Evolutionary conservation across 1,140 invertebrate species (phyloP).

Genomic region (Drepana arcuata): DNA sequence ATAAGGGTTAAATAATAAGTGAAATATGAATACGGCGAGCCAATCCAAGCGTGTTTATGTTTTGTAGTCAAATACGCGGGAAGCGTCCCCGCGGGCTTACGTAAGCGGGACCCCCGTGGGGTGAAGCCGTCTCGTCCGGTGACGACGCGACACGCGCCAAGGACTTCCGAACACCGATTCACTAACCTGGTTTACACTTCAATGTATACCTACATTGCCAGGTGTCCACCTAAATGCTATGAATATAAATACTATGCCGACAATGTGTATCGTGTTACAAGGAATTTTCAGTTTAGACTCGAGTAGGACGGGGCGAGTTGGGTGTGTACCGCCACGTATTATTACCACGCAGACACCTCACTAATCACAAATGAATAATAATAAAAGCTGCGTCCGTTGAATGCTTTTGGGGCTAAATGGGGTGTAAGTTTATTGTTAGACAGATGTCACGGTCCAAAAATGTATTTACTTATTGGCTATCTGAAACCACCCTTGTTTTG

Average conservation of each 20-base stretch:
- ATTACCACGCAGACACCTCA: conserved; percentile 45
- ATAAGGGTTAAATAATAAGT: background rate
- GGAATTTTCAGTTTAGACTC: background rate
- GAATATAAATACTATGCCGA: background rate
- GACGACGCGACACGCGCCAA: conserved; percentile 13
- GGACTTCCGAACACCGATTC: conserved; percentile 3
- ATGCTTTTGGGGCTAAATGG: conserved; percentile 18
- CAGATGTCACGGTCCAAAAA: conserved; percentile 14
- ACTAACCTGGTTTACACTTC: too few species aligned
- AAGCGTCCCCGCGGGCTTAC: conserved; percentile 16
- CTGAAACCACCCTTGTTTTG: too few species aligned
- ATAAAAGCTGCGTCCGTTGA: conserved; percentile 22
- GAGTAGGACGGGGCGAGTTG: conserved; percentile 17
- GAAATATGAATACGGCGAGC: too few species aligned
- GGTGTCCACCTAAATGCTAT: background rate
- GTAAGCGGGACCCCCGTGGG: conserved; percentile 21
- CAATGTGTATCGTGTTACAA: background rate
- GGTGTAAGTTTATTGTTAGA: conserved; percentile 16
- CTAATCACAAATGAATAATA: conserved; percentile 25
- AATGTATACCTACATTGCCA: background rate
- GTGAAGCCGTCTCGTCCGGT: conserved; percentile 9
- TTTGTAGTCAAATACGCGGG: conserved; percentile 25
- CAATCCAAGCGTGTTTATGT: too few species aligned
- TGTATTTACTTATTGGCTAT: background rate
- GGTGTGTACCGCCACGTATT: conserved; percentile 46